Evolutionary conservation across 2,888 invertebrate genomes (phyloP), one percentile per base, ranked within the genome.

Genomic region (Argyra leucocephala): DNA sequence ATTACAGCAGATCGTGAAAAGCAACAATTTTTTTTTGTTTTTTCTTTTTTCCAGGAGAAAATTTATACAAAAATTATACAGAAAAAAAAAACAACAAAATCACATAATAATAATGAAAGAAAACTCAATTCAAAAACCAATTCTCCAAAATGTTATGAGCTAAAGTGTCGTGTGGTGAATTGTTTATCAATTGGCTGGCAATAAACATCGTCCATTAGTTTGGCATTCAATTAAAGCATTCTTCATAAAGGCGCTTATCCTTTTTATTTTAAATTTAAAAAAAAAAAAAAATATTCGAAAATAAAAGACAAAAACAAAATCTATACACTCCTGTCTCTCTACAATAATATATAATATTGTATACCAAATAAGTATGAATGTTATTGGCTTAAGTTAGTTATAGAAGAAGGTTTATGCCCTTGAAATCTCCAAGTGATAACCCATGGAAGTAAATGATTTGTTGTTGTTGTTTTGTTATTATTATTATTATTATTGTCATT

Each of bases 131-230:
- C 15, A 48, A 48, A 1, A 48, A 18, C 9, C 48, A 48, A 48
- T 48, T 48, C 48, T 12, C 48, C 18, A 48, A 48, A 48, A 48
- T 48, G 48, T 48, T 48, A 48, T 48, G 48, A 48, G 48, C 48
- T 48, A 48, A 62, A 37, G 62, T 62, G 62, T 62, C 62, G 62
- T 62, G 62, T 62, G 37, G 62, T 62, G 62, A 62, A 62, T 62
- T 62, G 62, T 62, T 62, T 62, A 36, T 62, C 62, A 62, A 62
- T 21, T 61, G 24, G 61, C 26, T 26, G 12, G 59, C 59, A 59
- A 48, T 48, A 48, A 48, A 48, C 48, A 48, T 48, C 48, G 48
- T 48, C 48, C 48, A 48, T 48, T 48, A 48, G 48, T 48, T 48
- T 48, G 48, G 48, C 48, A 48, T 48, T 48, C 48, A 48, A 48